A percentile compares a stretch with the other conserved stretches of the same genome.
These are phyloP conservation scores for Drosophila rellima DNA, from an alignment of 2,888 invertebrate genomes.

Conservation along the genomic window DNA sequence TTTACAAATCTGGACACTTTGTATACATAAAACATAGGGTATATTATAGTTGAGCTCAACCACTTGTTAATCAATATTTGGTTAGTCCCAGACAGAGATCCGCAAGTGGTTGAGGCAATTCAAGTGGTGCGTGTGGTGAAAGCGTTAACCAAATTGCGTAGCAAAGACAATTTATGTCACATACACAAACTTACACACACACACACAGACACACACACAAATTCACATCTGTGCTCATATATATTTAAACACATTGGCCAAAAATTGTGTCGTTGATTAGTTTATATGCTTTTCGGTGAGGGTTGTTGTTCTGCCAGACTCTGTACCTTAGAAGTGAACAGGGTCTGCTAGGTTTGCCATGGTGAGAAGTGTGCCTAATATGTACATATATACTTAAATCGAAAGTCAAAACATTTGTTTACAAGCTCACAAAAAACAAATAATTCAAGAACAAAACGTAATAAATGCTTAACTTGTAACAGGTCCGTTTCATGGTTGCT, in stretches of 20 bases:
- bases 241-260: conserved; percentile 49
- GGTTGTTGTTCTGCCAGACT: conserved; percentile 5
- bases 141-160: conserved; percentile 20
- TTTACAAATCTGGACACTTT: too few relatives aligned
- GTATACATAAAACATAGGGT: neutral
- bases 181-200: conserved; percentile 14
- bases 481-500: too few relatives aligned
- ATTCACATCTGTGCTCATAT: conserved; percentile 37
- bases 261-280: conserved; percentile 56
- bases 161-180: conserved; percentile 55
- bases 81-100: conserved; percentile 10
- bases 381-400: too few relatives aligned
- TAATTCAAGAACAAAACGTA: too few relatives aligned
- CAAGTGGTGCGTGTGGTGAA: conserved; percentile 1
- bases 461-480: too few relatives aligned
- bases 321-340: neutral
- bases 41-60: neutral
- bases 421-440: too few relatives aligned
- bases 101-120: neutral
- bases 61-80: conserved; percentile 39
- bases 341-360: conserved; percentile 3
- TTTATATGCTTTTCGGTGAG: conserved; percentile 40
- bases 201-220: neutral
- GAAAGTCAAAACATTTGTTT: too few relatives aligned
- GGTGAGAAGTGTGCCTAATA: too few relatives aligned